Base-by-base conservation (phyloP, 2,888 invertebrate genomes). In the Ichneumoninae sp. region DNA sequence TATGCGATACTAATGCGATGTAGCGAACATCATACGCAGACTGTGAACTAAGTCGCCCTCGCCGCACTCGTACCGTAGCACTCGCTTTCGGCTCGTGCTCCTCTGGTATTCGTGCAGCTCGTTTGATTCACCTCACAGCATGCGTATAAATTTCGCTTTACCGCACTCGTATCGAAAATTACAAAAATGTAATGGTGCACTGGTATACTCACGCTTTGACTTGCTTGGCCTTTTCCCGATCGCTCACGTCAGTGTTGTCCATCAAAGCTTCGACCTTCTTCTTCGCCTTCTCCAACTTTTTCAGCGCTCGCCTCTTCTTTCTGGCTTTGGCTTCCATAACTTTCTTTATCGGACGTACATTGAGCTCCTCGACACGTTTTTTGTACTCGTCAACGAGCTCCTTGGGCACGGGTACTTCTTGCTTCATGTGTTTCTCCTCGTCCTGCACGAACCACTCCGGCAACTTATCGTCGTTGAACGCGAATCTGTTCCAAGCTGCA, bases 401-500 rank as follows among this genome's bases (percentile, higher is more conserved):
- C 96, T 97, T 97, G 5, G 98, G 97, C 47, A 99, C 97, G 3
- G 98, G 97, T 10, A 97, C 94, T 81, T 96, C 96, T 92, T 97
- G 97, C 88, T 95, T 96, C 96, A 98, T 98, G 91, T 99, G 98
- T 92, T 97, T 97, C 85, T 96, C 96, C 94, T 99, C 99, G 90
- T 99, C 99, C 83, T 98, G 96, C 0, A 96, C 95, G 94, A 99
- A 99, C 99, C 99, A 99, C 89, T 97, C 97, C 0, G 99, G 99
- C 69, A 99, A 95, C 92, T 97, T 95, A 1, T 96, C 96, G 93
- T 99, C 99, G 91, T 98, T 98, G 92, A 98, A 98, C 3, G 97
- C 96, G 92, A 98, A 99, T 89, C 98, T 96, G 94, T 99, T 98
- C 97, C 98, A 99, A 0, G 97, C 98, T 71, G 96, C 96, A 92